These are phyloP conservation scores for Anthophora plumipes DNA, from an alignment of 2,888 invertebrate genomes.

Conservation along the genomic window DNA sequence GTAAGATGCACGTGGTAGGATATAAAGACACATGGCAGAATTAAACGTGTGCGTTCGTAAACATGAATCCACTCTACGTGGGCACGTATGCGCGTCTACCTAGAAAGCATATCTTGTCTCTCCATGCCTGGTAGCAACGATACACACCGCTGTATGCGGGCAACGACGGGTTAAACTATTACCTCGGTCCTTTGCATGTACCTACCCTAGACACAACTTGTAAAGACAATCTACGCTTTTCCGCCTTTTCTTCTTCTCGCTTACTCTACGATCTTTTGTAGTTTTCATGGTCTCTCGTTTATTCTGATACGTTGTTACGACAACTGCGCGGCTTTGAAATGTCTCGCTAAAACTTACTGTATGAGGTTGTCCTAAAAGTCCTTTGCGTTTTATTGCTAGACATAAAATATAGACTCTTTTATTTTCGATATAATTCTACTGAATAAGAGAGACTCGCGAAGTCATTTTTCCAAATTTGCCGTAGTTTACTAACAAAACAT, in stretches of 20 bases:
- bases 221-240: conserved; percentile 40
- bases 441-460: too few relatives aligned
- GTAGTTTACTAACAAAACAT: too few relatives aligned
- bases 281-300: not conserved
- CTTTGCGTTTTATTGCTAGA: too few relatives aligned
- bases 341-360: conserved; percentile 7
- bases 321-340: conserved; percentile 15
- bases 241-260: conserved; percentile 2
- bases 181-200: conserved; percentile 50
- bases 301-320: not conserved
- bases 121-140: conserved; percentile 26
- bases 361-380: not conserved
- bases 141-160: conserved; percentile 33
- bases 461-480: too few relatives aligned
- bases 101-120: conserved; percentile 38
- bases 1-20: conserved; percentile 49
- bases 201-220: conserved; percentile 47
- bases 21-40: conserved; percentile 19
- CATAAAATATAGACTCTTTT: too few relatives aligned
- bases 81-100: not conserved
- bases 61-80: not conserved
- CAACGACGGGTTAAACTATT: conserved; percentile 65
- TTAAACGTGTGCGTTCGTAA: conserved; percentile 16
- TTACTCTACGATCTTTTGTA: not conserved
- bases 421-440: too few relatives aligned